These are phyloP conservation scores for Zele albiditarsus DNA, from an alignment of 2,888 invertebrate genomes.

Conservation along the genomic window DNA sequence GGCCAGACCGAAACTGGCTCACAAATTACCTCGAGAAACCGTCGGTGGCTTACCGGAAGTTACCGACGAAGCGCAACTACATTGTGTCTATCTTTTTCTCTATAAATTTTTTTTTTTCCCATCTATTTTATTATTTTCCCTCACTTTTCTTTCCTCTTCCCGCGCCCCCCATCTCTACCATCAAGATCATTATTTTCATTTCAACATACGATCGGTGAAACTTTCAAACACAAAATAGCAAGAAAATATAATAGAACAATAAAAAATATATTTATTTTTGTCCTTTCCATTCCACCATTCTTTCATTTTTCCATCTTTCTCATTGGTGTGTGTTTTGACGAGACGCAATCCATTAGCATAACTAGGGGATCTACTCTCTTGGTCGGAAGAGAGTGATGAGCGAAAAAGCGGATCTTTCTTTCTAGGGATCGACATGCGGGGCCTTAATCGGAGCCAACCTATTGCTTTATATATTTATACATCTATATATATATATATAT, in stretches of 20 bases:
- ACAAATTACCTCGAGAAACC: constrained; percentile 70
- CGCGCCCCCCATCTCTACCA: too few relatives aligned
- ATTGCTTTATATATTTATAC: constrained; percentile 47
- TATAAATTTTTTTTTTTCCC: too few relatives aligned
- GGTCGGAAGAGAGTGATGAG: constrained; percentile 35
- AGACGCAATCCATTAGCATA: constrained; percentile 32
- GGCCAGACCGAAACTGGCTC: constrained; percentile 65
- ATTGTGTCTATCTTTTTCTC: background rate
- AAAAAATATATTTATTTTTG: background rate
- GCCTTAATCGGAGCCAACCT: constrained; percentile 59
- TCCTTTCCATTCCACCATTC: background rate
- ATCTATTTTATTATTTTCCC: too few relatives aligned
- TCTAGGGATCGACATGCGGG: constrained; percentile 39
- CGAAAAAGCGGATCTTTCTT: constrained; percentile 50
- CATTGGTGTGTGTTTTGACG: constrained; percentile 18
- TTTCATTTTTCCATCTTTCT: constrained; percentile 3
- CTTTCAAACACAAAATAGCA: too few relatives aligned
- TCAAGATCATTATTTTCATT: too few relatives aligned
- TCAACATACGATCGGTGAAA: too few relatives aligned
- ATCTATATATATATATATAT: constrained; percentile 23
- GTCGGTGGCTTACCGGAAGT: constrained; percentile 66
- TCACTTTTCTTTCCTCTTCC: too few relatives aligned
- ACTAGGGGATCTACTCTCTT: constrained; percentile 44
- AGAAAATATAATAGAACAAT: background rate
- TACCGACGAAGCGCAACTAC: constrained; percentile 42